These are phyloP conservation scores for Seison nebaliae DNA, from an alignment of 1,140 invertebrate genomes.

Conservation along the genomic window DNA sequence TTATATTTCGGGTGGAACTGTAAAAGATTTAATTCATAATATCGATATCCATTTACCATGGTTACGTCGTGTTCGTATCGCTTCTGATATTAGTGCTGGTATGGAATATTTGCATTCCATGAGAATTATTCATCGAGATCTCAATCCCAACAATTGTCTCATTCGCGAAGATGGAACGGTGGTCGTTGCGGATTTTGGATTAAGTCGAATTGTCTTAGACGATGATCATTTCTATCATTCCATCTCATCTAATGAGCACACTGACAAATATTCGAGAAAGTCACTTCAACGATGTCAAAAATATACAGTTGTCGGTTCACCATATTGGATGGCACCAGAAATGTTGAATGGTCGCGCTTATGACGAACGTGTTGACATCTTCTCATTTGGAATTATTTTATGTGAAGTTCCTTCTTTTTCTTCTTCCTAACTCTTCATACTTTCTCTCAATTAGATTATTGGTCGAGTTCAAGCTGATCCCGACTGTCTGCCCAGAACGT, in stretches of 20 bases:
- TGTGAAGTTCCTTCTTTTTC: conserved; percentile 20
- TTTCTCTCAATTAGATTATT: conserved; percentile 41
- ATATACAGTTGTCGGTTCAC: conserved; percentile 26
- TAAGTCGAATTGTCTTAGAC: conserved; percentile 20
- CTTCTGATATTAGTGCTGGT: conserved; percentile 23
- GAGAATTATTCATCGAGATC: conserved; percentile 26
- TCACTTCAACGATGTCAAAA: conserved; percentile 9
- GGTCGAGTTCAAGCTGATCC: conserved; percentile 69
- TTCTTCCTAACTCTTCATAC: background rate
- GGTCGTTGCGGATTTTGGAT: conserved; percentile 26
- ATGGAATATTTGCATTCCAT: conserved; percentile 27
- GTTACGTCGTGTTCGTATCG: conserved; percentile 19
- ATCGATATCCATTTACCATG: conserved; percentile 18
- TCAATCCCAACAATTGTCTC: conserved; percentile 26
- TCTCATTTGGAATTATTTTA: conserved; percentile 24
- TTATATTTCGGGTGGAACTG: conserved; percentile 23
- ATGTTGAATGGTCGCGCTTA: conserved; percentile 24
- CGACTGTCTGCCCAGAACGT: conserved; percentile 56
- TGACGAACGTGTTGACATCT: conserved; percentile 26
- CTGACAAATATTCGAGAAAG: conserved; percentile 3
- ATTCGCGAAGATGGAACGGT: conserved; percentile 19
- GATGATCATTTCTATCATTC: conserved; percentile 3
- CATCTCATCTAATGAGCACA: conserved; percentile 8
- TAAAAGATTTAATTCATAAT: conserved; percentile 22
- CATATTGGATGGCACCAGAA: conserved; percentile 28